Evolutionary conservation across 2,113 vertebrate species (phyloP), one percentile per base, ranked within the genome.

Genomic region (Lipophrys pholis): DNA sequence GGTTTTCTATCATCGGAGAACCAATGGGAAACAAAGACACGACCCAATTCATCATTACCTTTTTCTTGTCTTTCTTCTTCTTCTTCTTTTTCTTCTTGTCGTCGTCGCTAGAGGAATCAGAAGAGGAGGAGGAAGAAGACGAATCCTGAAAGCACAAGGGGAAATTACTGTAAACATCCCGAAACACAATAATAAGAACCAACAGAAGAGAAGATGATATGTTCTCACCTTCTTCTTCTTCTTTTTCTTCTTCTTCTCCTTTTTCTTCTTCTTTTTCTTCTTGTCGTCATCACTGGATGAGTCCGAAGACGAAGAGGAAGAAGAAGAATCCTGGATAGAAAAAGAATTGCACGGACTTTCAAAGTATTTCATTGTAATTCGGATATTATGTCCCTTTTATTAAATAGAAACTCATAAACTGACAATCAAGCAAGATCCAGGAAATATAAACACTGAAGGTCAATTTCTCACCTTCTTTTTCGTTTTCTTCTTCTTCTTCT

Each of bases 51-150:
- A 30, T 30, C 21, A 2, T 68, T 73, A 42, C 89, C 76, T 78
- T 89, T 15, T 87, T 86, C 81, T 84, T 90, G 36, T 90, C 69
- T 43, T 88, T 87, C 61, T 90, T 85, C 7, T 87, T 85, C 67
- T 89, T 85, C 39, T 79, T 79, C 38, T 78, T 84, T 3, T 84
- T 87, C 46, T 83, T 83, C 60, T 81, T 70, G 1, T 60, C 64
- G 8, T 85, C 80, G 66, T 78, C 74, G 11, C 77, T 58, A 36
- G 64, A 82, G 54, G 78, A 87, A 53, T 81, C 71, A 2, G 73
- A 73, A 55, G 60, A 86, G 3, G 64, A 76, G 11, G 56, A 86
- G 3, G 64, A 76, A 8, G 56, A 68, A 53, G 56, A 73, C 35
- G 70, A 81, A 81, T 76, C 81, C 84, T 87, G 52, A 16, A 11